These are phyloP conservation scores for Siniperca knerii DNA, from an alignment of 2,113 vertebrate genomes.

Conservation along the genomic window DNA sequence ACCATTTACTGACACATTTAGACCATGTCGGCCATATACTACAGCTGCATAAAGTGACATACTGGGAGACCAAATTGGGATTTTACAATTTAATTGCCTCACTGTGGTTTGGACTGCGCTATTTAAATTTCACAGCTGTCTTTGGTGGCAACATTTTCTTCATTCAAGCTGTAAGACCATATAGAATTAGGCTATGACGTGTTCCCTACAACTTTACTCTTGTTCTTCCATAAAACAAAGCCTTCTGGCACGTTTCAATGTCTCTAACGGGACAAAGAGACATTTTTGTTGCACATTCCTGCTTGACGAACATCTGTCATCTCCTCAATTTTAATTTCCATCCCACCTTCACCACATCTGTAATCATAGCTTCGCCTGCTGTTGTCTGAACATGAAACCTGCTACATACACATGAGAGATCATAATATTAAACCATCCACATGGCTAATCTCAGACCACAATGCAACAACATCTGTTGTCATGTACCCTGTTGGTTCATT, in stretches of 20 bases:
- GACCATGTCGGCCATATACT: neutral
- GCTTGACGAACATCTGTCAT: slow-evolving; percentile 42
- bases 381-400: slow-evolving; percentile 66
- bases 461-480: slow-evolving; percentile 55
- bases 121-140: neutral
- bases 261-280: slow-evolving; percentile 28
- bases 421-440: slow-evolving; percentile 28
- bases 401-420: slow-evolving; percentile 14
- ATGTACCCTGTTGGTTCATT: slow-evolving; percentile 20
- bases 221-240: slow-evolving; percentile 17
- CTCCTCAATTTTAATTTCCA: slow-evolving; percentile 57
- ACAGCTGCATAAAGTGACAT: neutral
- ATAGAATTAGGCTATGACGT: neutral
- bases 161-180: neutral
- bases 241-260: slow-evolving; percentile 22
- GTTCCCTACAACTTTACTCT: neutral
- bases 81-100: neutral
- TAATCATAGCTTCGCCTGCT: slow-evolving; percentile 61
- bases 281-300: slow-evolving; percentile 43
- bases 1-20: neutral
- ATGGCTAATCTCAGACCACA: slow-evolving; percentile 9
- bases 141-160: neutral
- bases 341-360: slow-evolving; percentile 53
- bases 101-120: neutral
- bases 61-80: neutral